Base-by-base conservation (phyloP, 1,140 invertebrate genomes). In the Leucophenga varia region DNA sequence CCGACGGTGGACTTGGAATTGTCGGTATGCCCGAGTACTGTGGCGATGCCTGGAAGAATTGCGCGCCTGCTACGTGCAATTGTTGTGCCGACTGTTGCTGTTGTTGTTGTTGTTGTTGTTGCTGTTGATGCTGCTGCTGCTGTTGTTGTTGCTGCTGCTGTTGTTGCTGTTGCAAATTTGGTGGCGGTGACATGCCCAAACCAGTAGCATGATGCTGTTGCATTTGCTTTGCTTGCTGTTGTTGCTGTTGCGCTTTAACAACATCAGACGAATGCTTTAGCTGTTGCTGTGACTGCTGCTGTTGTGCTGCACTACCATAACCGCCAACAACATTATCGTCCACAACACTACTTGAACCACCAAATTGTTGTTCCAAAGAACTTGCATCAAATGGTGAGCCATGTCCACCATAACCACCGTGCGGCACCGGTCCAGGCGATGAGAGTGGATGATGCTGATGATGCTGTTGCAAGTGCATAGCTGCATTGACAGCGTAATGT, bases 1-100 rank as follows among this genome's bases (percentile, higher is more conserved):
- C 82, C 3, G 89, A 82, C 12, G 89, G 89, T 9, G 90, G 89
- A 36, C 89, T 91, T 8, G 90, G 89, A 58, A 89, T 87, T 9
- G 89, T 86, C 20, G 89, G 85, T 59, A 91, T 85, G 21, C 84
- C 81, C 3, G 86, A 85, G 54, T 88, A 90, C 57, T 86, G 86
- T 10, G 70, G 69, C 14, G 81, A 74, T 37, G 72, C 57, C 51
- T 72, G 72, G 50, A 73, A 75, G 55, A 73, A 75, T 3, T 60
- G 59, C 22, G 49, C 54, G 1, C 43, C 47, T n/a, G 54, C 51
- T 9, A 35, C 40, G 22, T 49, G 47, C 35, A 49, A 28, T 28
- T 57, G 55, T 47, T 52, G 52, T 5, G 50, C 38, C 28, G 45
- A 31, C 19, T 51, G 52, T 32, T 55, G 50, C 19, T 52, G 55